phyloP scores from a whole-genome alignment of 2,113 vertebrate genomes.

The Eonycteris spelaea region DNA sequence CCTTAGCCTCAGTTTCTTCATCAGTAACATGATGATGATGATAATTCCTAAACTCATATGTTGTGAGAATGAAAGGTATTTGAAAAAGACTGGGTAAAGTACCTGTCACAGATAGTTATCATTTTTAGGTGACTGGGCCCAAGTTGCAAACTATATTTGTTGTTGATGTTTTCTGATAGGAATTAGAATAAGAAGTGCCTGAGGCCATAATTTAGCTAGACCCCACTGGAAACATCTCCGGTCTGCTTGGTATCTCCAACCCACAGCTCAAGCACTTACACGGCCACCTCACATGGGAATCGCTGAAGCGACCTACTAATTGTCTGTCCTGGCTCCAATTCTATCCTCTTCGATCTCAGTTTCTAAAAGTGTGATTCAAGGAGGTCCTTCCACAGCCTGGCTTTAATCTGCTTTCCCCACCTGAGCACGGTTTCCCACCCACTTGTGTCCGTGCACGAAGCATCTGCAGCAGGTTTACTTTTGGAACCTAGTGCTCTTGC shows the following conservation, averaged over 20 bases:
- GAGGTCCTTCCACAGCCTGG: neutral
- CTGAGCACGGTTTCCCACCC: too few relatives aligned
- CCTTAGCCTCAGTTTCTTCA: neutral
- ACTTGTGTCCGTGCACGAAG: neutral
- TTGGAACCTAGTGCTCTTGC: neutral
- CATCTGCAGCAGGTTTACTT: neutral
- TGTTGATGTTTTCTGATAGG: neutral
- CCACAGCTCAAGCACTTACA: neutral
- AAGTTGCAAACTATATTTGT: neutral
- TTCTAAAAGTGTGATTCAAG: neutral
- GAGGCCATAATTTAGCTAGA: neutral
- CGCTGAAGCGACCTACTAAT: neutral
- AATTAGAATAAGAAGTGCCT: neutral
- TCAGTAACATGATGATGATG: neutral
- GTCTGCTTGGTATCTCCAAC: neutral
- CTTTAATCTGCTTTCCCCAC: neutral
- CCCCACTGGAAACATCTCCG: neutral
- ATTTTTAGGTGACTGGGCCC: neutral
- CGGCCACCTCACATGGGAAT: neutral
- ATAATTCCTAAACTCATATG: neutral
- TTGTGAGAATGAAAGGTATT: neutral
- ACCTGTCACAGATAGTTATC: neutral
- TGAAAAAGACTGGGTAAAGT: neutral
- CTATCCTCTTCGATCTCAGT: neutral
- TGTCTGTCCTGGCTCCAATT: neutral